Evolutionary conservation across 2,888 invertebrate species (phyloP), one percentile per base, ranked within the genome.

Genomic region (Lasioglossum oenotherae): DNA sequence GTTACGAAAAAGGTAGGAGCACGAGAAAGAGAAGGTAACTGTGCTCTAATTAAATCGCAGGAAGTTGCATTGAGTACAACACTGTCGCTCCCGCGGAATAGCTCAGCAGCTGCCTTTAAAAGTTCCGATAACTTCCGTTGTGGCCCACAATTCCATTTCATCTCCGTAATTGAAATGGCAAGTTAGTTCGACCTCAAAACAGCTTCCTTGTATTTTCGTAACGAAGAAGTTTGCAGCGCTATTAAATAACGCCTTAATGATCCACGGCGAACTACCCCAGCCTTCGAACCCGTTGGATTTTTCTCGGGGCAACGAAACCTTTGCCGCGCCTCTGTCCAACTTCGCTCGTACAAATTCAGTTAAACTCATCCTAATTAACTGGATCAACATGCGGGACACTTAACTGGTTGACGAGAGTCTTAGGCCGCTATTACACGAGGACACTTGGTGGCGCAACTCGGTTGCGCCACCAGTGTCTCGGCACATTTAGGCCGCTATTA

Each of bases 131-230:
- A 85, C 85, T 86, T 81, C 53, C 78, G 78, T 57, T 69, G 75
- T 64, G 46, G 73, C 12, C 74, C 78, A 19, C 76, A 74, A 86
- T 81, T 86, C 78, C 86, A 76, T 85, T 86, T 67, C 78, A 81
- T 79, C 81, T 73, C 71, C 57, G 85, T 85, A 86, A 86, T 85
- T 86, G 85, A 86, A 86, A 86, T 71, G 74, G 78, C 72, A 85
- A 86, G 81, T 86, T 80, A 76, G 81, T 71, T 74, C 78, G 81
- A 86, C 85, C 86, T 60, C 81, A 49, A 81, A 85, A 85, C 75
- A 81, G 60, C 78, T 44, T 27, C 72, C 71, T 85, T 86, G 84
- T 79, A 76, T 85, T 81, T 76, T 73, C 85, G 81, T 64, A 76
- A 79, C 81, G 78, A 85, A 69, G 74, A 78, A 85, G 57, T 85